phyloP scores from a whole-genome alignment of 1,140 invertebrate species.

The Probaryconus sp. region DNA sequence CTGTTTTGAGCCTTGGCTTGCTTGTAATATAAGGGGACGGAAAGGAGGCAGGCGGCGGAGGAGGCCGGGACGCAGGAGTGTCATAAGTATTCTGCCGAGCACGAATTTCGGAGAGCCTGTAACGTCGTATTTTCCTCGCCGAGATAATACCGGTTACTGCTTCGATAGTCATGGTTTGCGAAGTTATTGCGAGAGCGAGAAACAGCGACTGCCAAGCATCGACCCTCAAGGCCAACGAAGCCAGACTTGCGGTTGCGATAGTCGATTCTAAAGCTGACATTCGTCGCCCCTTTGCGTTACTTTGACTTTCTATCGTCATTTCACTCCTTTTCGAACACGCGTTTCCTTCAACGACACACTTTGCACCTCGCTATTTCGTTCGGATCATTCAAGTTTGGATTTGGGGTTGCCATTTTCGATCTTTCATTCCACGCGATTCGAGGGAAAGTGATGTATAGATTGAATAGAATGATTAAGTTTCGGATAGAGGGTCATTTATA shows the following conservation, averaged over 20 bases:
- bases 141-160: conserved; percentile 66
- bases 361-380: neutral
- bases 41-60: conserved; percentile 55
- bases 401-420: no score
- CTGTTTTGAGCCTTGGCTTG: conserved; percentile 65
- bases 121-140: conserved; percentile 68
- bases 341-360: conserved; percentile 23
- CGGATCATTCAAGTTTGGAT: conserved; percentile 22
- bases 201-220: conserved; percentile 47
- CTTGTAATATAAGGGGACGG: conserved; percentile 64
- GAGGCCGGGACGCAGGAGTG: conserved; percentile 42
- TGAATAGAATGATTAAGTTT: no score
- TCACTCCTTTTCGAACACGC: conserved; percentile 35
- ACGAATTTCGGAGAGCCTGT: conserved; percentile 61
- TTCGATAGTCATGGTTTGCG: conserved; percentile 56
- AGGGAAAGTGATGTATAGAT: no score
- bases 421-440: no score
- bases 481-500: no score
- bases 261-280: conserved; percentile 28
- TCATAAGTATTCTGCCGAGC: conserved; percentile 68
- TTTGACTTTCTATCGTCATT: conserved; percentile 32
- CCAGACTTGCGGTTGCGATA: conserved; percentile 40
- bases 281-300: conserved; percentile 10
- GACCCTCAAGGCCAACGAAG: conserved; percentile 53
- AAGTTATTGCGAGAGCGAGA: conserved; percentile 57